Base-by-base conservation (phyloP, 2,888 invertebrate genomes). In the Aphodius granarius region DNA sequence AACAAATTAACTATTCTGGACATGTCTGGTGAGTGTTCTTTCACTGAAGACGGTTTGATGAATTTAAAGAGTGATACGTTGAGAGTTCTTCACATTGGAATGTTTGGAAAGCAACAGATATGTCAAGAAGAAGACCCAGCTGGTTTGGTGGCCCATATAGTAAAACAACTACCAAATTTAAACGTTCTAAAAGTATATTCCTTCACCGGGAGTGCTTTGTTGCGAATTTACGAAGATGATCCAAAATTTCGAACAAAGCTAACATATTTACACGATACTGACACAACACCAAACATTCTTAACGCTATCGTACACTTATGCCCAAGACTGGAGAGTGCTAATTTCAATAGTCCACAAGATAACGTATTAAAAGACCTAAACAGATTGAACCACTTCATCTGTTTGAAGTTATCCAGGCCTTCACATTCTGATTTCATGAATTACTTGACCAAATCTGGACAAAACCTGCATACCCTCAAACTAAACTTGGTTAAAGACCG, bases 1-100 rank as follows among this genome's bases (percentile, higher is more conserved):
- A 88, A 88, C 78, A 88, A 89, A 20, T 84, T 93, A 72, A 90
- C 90, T 78, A 86, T 91, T 9, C 84, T 93, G 20, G 92, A 93
- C 80, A 90, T 93, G 76, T 93, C 93, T 0, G 93, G 93, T 0
- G 93, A 93, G 83, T 92, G 92, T 6, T 91, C 91, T 82, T 91
- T 93, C 65, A 92, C 92, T 0, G 90, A 91, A 82, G 90, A 90
- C 21, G 92, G 92, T 73, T 89, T 93, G 71, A 90, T 89, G 75
- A 87, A 88, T 1, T 88, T 93, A 83, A 86, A 89, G 77, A 89
- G 90, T 15, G 88, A 90, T 65, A 89, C 88, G 72, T 83, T 93
- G 63, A 90, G 90, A 3, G 89, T 92, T 66, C 88, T 93, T 70
- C 91, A 92, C 82, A 91, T 93, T 79, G 93, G 93, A 66, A 91